Evolutionary conservation across 2,113 vertebrate genomes (phyloP).

Genomic region (Epinephelus moara): DNA sequence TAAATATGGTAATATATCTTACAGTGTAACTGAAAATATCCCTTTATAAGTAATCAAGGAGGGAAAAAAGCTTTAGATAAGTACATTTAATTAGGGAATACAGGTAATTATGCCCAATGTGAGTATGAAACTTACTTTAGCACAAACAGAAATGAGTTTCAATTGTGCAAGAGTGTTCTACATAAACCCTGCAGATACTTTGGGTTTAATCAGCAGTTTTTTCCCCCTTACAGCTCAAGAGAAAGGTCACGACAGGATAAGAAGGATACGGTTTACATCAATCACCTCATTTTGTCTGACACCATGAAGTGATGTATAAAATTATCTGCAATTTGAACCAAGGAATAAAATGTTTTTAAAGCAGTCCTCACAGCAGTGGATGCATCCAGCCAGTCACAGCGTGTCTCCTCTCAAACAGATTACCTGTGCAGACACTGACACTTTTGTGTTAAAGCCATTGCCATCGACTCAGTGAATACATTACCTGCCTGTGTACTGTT

Average conservation of each 20-base stretch:
- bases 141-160: conserved; percentile 42
- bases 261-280: not conserved
- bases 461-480: conserved; percentile 69
- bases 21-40: conserved; percentile 36
- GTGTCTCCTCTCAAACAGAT: conserved; percentile 51
- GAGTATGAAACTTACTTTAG: conserved; percentile 48
- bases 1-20: conserved; percentile 15
- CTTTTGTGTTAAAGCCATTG: conserved; percentile 65
- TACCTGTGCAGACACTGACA: conserved; percentile 54
- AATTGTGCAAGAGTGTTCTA: not conserved
- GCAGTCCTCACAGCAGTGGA: conserved; percentile 14
- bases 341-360: conserved; percentile 12
- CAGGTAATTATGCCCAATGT: conserved; percentile 62
- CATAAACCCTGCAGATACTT: conserved; percentile 43
- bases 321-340: not conserved
- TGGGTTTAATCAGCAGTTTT: not conserved
- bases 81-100: conserved; percentile 58
- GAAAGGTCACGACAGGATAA: conserved; percentile 34
- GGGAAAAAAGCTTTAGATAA: conserved; percentile 33
- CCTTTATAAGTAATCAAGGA: conserved; percentile 28
- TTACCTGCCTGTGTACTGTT: conserved; percentile 63
- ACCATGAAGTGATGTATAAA: not conserved
- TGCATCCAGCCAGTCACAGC: conserved; percentile 24
- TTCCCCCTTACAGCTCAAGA: not conserved
- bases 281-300: not conserved